Percentiles rank a stretch among this genome's conserved stretches.
phyloP scores from a whole-genome alignment of 1,140 invertebrate genomes.

The Ceratitis capitata region DNA sequence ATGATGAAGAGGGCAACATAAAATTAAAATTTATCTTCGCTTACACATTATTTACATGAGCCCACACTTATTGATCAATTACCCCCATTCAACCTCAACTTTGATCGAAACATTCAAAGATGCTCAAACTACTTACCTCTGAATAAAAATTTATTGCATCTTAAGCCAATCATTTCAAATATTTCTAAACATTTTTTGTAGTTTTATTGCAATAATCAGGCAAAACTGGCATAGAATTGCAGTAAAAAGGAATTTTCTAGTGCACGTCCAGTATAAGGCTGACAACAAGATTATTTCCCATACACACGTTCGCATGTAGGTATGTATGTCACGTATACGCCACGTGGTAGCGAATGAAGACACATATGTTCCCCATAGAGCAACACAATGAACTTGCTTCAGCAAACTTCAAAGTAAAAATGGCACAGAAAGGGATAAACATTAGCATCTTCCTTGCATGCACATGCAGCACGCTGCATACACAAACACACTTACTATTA shows the following conservation, averaged over 20 bases:
- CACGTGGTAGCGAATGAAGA: background rate
- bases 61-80: too few species aligned
- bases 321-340: conserved; percentile 25
- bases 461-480: background rate
- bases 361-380: background rate
- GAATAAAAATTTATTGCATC: too few species aligned
- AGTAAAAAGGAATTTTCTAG: background rate
- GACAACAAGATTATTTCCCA: background rate
- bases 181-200: background rate
- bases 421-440: background rate
- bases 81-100: too few species aligned
- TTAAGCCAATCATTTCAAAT: background rate
- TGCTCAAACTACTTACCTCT: background rate
- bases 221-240: background rate
- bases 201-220: background rate
- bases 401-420: background rate
- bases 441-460: background rate
- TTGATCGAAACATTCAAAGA: background rate
- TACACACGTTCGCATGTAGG: background rate
- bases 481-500: background rate
- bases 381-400: conserved; percentile 9
- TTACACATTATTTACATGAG: too few species aligned
- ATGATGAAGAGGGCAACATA: too few species aligned
- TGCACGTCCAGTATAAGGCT: background rate
- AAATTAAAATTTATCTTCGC: too few species aligned